phyloP scores from a whole-genome alignment of 2,797 vertebrate genomes.

The Sebastes matsubarae region DNA sequence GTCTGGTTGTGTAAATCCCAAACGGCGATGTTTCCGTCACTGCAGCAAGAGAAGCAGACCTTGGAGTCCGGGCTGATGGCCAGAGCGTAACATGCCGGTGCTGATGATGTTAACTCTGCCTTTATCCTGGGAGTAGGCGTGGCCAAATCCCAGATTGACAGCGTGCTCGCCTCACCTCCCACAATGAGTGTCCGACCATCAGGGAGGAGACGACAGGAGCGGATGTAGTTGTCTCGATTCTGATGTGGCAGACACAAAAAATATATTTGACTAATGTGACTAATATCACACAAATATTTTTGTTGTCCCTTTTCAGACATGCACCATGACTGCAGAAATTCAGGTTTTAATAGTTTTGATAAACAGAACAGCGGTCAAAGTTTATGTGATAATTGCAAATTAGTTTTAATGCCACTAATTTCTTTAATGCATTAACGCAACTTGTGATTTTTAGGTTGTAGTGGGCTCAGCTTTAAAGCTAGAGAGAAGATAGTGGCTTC shows the following conservation, averaged over 20 bases:
- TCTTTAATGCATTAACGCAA: too few relatives aligned
- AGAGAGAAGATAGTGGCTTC: too few relatives aligned
- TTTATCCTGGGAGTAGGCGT: constrained; percentile 96
- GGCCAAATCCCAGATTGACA: constrained; percentile 97
- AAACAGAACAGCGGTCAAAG: not conserved
- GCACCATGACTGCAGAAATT: not conserved
- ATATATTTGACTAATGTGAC: not conserved
- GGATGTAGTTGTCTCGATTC: constrained; percentile 98
- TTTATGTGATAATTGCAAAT: too few relatives aligned
- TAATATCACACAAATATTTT: not conserved
- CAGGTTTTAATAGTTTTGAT: not conserved
- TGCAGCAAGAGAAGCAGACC: constrained; percentile 98
- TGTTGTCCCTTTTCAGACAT: not conserved
- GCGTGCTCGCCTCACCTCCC: constrained; percentile 94
- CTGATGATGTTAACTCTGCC: constrained; percentile 94
- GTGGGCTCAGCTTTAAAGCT: too few relatives aligned
- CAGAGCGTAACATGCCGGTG: constrained; percentile 94
- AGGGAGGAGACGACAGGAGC: constrained; percentile 95
- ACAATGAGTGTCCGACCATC: constrained; percentile 96
- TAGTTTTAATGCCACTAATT: too few relatives aligned
- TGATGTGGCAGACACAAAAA: constrained; percentile 52
- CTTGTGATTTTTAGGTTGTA: too few relatives aligned
- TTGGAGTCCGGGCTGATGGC: constrained; percentile 98
- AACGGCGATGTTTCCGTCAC: constrained; percentile 95
- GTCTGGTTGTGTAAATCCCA: constrained; percentile 99